These are phyloP conservation scores for Trissolcus japonicus DNA, from an alignment of 2,888 invertebrate genomes.

Conservation along the genomic window DNA sequence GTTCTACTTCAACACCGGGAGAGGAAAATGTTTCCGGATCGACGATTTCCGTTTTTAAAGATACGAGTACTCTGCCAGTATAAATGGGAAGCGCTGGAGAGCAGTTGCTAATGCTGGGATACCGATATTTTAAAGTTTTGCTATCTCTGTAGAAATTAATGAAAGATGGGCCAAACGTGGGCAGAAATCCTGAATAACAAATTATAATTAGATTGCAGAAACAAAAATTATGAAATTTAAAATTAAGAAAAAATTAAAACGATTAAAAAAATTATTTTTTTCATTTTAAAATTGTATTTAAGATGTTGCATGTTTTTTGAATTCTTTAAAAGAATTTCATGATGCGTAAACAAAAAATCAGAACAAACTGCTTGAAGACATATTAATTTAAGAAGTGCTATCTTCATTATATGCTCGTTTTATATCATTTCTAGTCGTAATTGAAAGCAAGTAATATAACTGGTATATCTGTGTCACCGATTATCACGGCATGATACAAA, in stretches of 20 bases:
- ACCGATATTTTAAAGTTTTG: conserved; percentile 74
- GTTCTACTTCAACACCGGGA: conserved; percentile 76
- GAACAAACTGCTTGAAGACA: too few relatives aligned
- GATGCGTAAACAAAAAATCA: too few relatives aligned
- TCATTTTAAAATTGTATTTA: too few relatives aligned
- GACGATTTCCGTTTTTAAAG: conserved; percentile 83
- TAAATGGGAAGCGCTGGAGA: conserved; percentile 75
- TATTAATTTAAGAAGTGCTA: neutral
- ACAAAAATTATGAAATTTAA: too few relatives aligned
- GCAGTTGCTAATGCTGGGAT: conserved; percentile 60
- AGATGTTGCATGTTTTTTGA: too few relatives aligned
- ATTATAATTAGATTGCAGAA: neutral
- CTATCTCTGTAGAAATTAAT: conserved; percentile 85
- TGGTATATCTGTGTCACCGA: conserved; percentile 20
- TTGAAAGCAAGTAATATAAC: conserved; percentile 15
- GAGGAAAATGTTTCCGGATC: conserved; percentile 76
- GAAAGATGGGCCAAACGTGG: conserved; percentile 89
- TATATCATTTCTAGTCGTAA: conserved; percentile 14
- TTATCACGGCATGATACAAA: conserved; percentile 31
- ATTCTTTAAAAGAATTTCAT: too few relatives aligned
- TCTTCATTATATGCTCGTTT: neutral
- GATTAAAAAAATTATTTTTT: too few relatives aligned
- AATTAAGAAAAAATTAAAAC: too few relatives aligned
- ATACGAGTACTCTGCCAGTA: conserved; percentile 84
- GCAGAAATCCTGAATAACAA: conserved; percentile 81